These are phyloP conservation scores for Candidula unifasciata DNA, from an alignment of 2,888 invertebrate species.

Conservation along the genomic window DNA sequence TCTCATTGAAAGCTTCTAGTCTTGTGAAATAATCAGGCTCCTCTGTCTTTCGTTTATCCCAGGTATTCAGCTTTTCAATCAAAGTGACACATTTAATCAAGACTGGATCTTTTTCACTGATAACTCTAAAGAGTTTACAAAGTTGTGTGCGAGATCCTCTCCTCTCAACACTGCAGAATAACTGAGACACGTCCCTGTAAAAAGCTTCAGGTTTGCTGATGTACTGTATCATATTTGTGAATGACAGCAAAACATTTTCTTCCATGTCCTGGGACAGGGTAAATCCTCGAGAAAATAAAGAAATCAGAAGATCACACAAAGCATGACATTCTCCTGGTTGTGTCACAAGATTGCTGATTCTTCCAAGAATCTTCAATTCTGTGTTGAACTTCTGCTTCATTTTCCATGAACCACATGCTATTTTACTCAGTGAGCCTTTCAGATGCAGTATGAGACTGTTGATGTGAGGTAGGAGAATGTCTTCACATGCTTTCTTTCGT, in stretches of 20 bases:
- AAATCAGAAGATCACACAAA: constrained; percentile 70
- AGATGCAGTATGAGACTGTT: constrained; percentile 82
- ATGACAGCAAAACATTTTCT: constrained; percentile 83
- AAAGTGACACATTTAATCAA: constrained; percentile 79
- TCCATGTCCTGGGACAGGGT: constrained; percentile 65
- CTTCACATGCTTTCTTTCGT: constrained; percentile 80
- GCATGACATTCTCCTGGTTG: constrained; percentile 61
- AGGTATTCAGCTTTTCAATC: constrained; percentile 86
- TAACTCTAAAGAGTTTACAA: constrained; percentile 71
- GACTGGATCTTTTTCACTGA: constrained; percentile 77
- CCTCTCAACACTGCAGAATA: constrained; percentile 82
- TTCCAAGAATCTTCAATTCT: constrained; percentile 75
- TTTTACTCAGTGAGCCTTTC: constrained; percentile 60
- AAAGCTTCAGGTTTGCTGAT: constrained; percentile 84
- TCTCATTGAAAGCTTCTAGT: constrained; percentile 86
- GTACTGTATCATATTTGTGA: constrained; percentile 86
- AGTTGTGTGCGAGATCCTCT: constrained; percentile 85
- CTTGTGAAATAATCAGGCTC: constrained; percentile 93
- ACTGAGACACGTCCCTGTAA: constrained; percentile 79
- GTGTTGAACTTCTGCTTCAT: constrained; percentile 64
- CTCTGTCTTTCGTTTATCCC: constrained; percentile 91
- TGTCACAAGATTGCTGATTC: constrained; percentile 43
- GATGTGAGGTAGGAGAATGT: constrained; percentile 86
- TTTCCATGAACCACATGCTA: constrained; percentile 46
- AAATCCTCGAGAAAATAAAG: constrained; percentile 66